These are phyloP conservation scores for Glandiceps talaboti DNA, from an alignment of 53 echinoderm and acorn worm genomes.

Conservation along the genomic window DNA sequence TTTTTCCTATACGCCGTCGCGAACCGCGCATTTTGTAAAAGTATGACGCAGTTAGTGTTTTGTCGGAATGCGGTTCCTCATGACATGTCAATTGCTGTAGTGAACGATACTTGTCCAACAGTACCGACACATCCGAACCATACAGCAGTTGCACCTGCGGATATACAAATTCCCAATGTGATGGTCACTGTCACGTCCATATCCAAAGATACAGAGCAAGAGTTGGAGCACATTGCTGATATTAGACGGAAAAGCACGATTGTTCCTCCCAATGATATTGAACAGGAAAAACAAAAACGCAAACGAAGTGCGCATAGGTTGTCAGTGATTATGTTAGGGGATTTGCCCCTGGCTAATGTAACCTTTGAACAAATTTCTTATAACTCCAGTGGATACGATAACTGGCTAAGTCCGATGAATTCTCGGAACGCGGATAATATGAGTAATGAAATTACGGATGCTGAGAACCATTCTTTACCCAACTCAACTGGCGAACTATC, in stretches of 20 bases:
- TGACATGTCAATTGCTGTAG: background rate
- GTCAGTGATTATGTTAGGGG: background rate
- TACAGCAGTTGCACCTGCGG: background rate
- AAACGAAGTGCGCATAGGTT: background rate
- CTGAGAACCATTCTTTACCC: background rate
- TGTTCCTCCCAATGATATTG: background rate
- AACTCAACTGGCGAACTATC: background rate
- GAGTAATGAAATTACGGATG: background rate
- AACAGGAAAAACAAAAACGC: background rate
- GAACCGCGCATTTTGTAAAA: background rate
- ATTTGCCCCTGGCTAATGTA: background rate
- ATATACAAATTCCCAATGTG: background rate
- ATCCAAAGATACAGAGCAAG: background rate
- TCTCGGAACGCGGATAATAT: background rate
- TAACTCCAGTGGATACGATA: background rate
- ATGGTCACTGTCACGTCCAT: background rate
- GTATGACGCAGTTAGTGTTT: background rate
- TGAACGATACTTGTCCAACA: background rate
- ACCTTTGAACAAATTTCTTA: background rate
- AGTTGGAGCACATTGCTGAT: background rate
- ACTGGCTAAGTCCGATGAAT: background rate
- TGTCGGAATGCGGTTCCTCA: background rate
- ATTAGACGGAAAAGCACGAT: background rate
- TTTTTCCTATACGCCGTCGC: background rate
- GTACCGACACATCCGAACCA: background rate